Conservation (phyloP, 30 jellyfish, hydroid and myxozoan genomes). For the Aurelia sp. region DNA sequence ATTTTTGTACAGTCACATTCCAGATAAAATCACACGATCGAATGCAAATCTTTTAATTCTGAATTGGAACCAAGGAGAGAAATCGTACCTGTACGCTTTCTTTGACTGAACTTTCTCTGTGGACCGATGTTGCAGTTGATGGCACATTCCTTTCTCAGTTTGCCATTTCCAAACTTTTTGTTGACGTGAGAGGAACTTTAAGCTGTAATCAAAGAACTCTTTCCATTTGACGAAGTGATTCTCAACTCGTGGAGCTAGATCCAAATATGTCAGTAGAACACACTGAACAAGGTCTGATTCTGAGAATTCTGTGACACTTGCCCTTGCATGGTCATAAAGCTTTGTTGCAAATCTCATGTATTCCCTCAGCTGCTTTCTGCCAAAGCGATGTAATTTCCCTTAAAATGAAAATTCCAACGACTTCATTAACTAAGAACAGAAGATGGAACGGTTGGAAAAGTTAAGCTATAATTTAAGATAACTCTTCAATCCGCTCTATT, state of each 20-base stretch:
- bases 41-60: no score
- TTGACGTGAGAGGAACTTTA: slow-evolving; percentile 44
- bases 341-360: slow-evolving; percentile 56
- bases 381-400: slow-evolving; percentile 74
- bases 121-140: slow-evolving; percentile 43
- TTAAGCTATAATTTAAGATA: no score
- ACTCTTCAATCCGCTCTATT: no score
- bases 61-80: not conserved
- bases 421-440: no score
- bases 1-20: no score
- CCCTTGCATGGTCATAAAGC: slow-evolving; percentile 38
- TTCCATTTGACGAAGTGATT: slow-evolving; percentile 47
- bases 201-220: slow-evolving; percentile 51
- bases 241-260: slow-evolving; percentile 39
- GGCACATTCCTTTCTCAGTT: slow-evolving; percentile 54
- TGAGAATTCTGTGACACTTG: slow-evolving; percentile 19
- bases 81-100: slow-evolving; percentile 52
- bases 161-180: slow-evolving; percentile 74
- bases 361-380: slow-evolving; percentile 59
- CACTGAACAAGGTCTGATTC: slow-evolving; percentile 57
- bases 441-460: no score
- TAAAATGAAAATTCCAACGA: not conserved
- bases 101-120: slow-evolving; percentile 45
- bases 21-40: no score
- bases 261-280: slow-evolving; percentile 56